These are phyloP conservation scores for Herpailurus yagouaroundi DNA, from an alignment of 2,113 vertebrate genomes.

Conservation along the genomic window DNA sequence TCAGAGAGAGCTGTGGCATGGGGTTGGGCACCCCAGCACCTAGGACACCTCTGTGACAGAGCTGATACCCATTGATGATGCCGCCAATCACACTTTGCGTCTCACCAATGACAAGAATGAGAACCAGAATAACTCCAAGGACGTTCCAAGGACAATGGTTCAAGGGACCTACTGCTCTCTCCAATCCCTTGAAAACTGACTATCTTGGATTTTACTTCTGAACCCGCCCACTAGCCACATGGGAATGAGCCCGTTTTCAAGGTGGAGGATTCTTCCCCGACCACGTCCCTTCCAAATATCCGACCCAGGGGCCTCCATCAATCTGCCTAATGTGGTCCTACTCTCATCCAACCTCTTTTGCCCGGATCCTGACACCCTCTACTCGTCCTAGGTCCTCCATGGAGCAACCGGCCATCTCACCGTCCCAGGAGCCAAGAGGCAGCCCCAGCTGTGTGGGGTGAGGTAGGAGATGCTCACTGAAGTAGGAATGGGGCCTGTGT, in stretches of 20 bases:
- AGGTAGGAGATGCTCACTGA: not conserved
- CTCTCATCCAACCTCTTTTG: not conserved
- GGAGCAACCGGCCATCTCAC: not conserved
- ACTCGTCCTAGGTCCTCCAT: not conserved
- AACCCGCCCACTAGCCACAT: not conserved
- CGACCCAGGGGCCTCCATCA: not conserved
- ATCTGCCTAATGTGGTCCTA: not conserved
- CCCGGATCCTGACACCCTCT: not conserved
- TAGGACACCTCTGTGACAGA: not conserved
- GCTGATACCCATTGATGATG: not conserved
- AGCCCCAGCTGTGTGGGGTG: not conserved
- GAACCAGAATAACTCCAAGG: not conserved
- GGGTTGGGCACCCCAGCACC: not conserved
- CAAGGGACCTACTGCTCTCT: not conserved
- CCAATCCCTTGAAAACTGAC: not conserved
- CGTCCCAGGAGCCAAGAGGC: not conserved
- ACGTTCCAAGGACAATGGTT: not conserved
- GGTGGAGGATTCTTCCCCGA: not conserved
- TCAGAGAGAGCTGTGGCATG: not conserved
- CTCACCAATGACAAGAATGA: not conserved
- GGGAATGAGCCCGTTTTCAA: not conserved
- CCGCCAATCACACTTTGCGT: not conserved
- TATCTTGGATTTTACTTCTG: too few relatives aligned
- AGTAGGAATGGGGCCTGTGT: not conserved
- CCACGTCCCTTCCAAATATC: not conserved